These are phyloP conservation scores for Adelges cooleyi DNA, from an alignment of 1,140 invertebrate genomes.

Conservation along the genomic window DNA sequence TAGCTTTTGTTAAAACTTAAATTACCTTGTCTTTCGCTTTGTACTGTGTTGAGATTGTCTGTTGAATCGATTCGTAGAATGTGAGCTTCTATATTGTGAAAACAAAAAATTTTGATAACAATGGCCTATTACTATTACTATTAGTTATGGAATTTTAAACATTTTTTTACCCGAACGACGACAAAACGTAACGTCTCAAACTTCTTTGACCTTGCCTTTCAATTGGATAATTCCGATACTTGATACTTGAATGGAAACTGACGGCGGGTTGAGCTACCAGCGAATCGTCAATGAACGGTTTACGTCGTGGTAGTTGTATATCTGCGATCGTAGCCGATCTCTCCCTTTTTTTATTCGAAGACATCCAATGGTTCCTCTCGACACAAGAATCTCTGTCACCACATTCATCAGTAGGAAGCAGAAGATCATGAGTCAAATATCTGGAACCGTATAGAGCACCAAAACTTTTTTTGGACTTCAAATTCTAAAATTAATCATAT, in stretches of 20 bases:
- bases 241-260: conserved; percentile 31
- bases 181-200: conserved; percentile 5
- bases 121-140: not conserved
- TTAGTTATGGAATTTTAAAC: not conserved
- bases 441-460: conserved; percentile 44
- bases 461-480: conserved; percentile 31
- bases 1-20: too few relatives aligned
- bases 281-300: conserved; percentile 38
- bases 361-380: conserved; percentile 35
- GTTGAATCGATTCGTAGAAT: not conserved
- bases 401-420: conserved; percentile 49
- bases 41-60: conserved; percentile 1
- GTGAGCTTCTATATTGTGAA: not conserved
- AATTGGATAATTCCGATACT: conserved; percentile 5
- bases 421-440: conserved; percentile 49
- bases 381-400: conserved; percentile 33
- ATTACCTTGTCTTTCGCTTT: conserved; percentile 13
- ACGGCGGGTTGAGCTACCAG: conserved; percentile 36
- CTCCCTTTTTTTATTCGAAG: conserved; percentile 36
- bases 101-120: too few relatives aligned
- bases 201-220: conserved; percentile 1
- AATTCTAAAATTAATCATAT: too few relatives aligned
- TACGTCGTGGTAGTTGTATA: conserved; percentile 37
- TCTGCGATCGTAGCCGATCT: conserved; percentile 36
- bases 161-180: not conserved